A percentile compares a stretch with the other conserved stretches of the same genome.
Conservation (phyloP, 1,140 invertebrate genomes). For the Oryctes rhinoceros region DNA sequence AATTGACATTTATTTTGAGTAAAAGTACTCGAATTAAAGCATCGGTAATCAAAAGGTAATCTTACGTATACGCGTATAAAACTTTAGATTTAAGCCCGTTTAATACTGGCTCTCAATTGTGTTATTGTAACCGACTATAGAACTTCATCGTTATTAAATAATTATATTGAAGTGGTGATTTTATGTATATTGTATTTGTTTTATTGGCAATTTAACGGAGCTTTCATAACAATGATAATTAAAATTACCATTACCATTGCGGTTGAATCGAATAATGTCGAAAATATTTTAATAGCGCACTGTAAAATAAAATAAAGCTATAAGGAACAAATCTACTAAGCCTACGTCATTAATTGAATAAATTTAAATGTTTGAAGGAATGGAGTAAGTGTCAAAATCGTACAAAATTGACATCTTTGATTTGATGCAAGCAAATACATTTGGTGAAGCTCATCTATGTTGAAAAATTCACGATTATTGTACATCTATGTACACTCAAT, state of each 20-base stretch:
- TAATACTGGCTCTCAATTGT: constrained; percentile 14
- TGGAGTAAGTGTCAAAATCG: too few relatives aligned
- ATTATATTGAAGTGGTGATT: neutral
- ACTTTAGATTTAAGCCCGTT: constrained; percentile 21
- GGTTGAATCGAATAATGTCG: neutral
- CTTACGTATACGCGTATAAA: neutral
- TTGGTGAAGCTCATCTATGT: too few relatives aligned
- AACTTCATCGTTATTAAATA: constrained; percentile 9
- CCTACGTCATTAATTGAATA: too few relatives aligned
- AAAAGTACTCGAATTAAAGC: constrained; percentile 25
- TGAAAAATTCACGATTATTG: too few relatives aligned
- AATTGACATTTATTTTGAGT: constrained; percentile 19
- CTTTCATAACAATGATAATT: constrained; percentile 7
- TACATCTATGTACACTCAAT: too few relatives aligned
- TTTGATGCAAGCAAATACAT: too few relatives aligned
- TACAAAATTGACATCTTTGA: too few relatives aligned
- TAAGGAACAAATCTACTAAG: too few relatives aligned
- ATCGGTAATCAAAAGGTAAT: constrained; percentile 7
- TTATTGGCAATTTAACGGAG: neutral
- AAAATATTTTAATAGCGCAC: too few relatives aligned
- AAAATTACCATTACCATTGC: neutral
- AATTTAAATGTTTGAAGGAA: too few relatives aligned
- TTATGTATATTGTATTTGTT: neutral
- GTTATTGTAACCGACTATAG: neutral
- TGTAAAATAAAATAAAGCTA: too few relatives aligned